Evolutionary conservation across 2,797 vertebrate species (phyloP).

Genomic region (Iguana delicatissima): DNA sequence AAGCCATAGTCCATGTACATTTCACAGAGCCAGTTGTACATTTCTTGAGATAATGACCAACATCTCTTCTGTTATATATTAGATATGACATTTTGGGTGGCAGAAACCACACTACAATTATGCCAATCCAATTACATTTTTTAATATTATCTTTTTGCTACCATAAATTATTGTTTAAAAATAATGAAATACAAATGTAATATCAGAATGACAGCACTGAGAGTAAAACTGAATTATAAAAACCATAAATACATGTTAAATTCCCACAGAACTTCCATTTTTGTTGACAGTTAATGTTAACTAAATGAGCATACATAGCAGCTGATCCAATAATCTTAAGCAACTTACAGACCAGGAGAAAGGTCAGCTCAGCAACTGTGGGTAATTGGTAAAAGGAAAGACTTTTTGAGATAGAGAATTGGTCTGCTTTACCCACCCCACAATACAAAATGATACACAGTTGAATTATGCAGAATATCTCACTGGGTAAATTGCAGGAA

Average conservation of each 20-base stretch:
- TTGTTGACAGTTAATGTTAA: constrained; percentile 24
- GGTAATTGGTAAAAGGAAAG: constrained; percentile 27
- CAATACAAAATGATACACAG: not conserved
- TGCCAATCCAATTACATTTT: constrained; percentile 32
- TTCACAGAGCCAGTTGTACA: not conserved
- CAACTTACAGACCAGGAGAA: not conserved
- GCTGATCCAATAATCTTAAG: constrained; percentile 31
- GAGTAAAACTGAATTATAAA: constrained; percentile 1
- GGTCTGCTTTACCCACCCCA: not conserved
- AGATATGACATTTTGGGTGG: constrained; percentile 23
- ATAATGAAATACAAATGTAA: constrained; percentile 46
- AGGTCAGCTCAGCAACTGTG: constrained; percentile 23
- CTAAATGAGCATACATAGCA: constrained; percentile 32
- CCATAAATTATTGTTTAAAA: constrained; percentile 43
- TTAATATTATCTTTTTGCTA: constrained; percentile 8
- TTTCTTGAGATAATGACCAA: not conserved
- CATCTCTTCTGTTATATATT: constrained; percentile 20
- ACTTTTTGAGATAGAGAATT: not conserved
- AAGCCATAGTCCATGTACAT: not conserved
- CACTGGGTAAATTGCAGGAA: not conserved
- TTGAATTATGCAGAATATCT: not conserved
- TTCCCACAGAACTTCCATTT: constrained; percentile 16
- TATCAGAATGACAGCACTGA: constrained; percentile 23
- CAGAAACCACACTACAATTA: constrained; percentile 33
- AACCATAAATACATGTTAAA: constrained; percentile 28